phyloP scores from a whole-genome alignment of 2,113 vertebrate species.

The Sprattus sprattus region DNA sequence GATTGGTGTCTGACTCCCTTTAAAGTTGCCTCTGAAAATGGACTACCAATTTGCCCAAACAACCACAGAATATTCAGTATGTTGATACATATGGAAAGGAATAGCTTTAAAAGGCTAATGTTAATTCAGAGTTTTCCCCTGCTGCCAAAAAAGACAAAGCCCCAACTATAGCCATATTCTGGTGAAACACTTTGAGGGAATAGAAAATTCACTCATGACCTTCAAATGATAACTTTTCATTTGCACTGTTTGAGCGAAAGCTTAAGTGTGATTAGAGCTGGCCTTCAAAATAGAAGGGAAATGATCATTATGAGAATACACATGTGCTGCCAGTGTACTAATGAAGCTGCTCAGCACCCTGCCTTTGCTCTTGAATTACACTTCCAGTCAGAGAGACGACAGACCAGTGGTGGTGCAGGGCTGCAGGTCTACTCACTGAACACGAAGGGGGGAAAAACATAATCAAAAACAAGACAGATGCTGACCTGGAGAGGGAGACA shows the following conservation, averaged over 20 bases:
- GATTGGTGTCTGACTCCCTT: neutral
- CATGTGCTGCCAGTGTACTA: neutral
- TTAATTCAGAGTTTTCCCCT: neutral
- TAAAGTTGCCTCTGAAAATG: neutral
- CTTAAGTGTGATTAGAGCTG: slow-evolving; percentile 56
- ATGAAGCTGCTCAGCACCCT: neutral
- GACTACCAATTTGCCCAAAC: neutral
- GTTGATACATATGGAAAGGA: neutral
- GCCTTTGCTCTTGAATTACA: neutral
- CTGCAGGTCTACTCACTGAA: neutral
- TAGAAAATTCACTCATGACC: slow-evolving; percentile 52
- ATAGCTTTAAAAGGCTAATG: neutral
- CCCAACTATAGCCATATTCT: neutral
- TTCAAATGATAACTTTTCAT: slow-evolving; percentile 57
- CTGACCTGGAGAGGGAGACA: slow-evolving; percentile 10
- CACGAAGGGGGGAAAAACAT: neutral
- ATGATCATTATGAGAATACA: neutral
- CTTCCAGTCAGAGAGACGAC: neutral
- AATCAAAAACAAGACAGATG: slow-evolving; percentile 17
- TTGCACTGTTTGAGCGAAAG: slow-evolving; percentile 54
- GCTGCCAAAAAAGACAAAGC: neutral
- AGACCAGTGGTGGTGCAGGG: neutral
- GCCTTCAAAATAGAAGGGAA: slow-evolving; percentile 35
- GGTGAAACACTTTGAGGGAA: slow-evolving; percentile 45
- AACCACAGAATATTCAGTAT: neutral